phyloP scores from a whole-genome alignment of 2,113 vertebrate species.

The Ptyas mucosa region DNA sequence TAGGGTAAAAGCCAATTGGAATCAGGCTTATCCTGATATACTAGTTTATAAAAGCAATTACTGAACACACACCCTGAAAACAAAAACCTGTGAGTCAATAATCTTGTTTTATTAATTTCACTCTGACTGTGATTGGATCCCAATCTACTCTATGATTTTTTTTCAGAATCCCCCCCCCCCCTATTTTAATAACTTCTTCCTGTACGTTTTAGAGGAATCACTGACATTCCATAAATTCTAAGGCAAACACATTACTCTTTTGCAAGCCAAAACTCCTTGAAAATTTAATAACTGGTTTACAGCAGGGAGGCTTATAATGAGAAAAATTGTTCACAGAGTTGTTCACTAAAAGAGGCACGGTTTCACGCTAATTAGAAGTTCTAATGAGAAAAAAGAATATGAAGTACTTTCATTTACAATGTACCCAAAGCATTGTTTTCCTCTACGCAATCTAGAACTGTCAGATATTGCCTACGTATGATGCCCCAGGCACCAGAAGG shows the following conservation, averaged over 20 bases:
- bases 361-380: constrained; percentile 24
- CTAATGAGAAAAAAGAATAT: constrained; percentile 12
- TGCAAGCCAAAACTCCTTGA: constrained; percentile 42
- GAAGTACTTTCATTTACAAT: neutral
- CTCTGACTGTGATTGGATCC: constrained; percentile 1
- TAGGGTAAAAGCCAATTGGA: constrained; percentile 16
- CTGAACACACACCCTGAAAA: constrained; percentile 31
- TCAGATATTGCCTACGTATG: too few species aligned
- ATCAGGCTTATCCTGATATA: constrained; percentile 39
- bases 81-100: constrained; percentile 30
- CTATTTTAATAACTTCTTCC: constrained; percentile 40
- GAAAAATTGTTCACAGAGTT: constrained; percentile 47
- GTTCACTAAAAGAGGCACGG: constrained; percentile 49
- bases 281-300: constrained; percentile 52
- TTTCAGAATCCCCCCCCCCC: constrained; percentile 12
- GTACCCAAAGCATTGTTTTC: neutral
- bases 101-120: constrained; percentile 38
- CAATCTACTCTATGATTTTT: constrained; percentile 39
- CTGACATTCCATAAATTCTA: constrained; percentile 21
- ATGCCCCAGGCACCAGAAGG: too few species aligned
- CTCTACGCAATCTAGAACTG: neutral
- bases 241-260: constrained; percentile 30
- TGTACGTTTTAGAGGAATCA: constrained; percentile 34
- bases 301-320: constrained; percentile 58
- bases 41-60: constrained; percentile 39